These are phyloP conservation scores for Mylabris sibirica DNA, from an alignment of 2,888 invertebrate species.

Conservation along the genomic window DNA sequence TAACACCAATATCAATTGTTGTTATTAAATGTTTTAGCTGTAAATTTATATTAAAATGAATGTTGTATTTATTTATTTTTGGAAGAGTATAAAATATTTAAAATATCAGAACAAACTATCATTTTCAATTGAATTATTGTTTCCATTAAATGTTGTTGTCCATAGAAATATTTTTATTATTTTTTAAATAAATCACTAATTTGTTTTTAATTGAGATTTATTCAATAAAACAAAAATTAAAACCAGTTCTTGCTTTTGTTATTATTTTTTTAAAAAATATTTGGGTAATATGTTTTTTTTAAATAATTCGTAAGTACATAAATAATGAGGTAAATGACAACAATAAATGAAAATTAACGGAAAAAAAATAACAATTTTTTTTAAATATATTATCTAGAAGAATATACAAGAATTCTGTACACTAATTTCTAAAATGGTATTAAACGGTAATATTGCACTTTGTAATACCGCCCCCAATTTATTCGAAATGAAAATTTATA, in stretches of 20 bases:
- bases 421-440: constrained; percentile 38
- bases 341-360: constrained; percentile 5
- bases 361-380: constrained; percentile 22
- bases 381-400: constrained; percentile 32
- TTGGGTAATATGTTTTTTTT: background rate
- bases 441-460: constrained; percentile 40
- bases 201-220: background rate
- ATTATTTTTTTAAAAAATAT: background rate
- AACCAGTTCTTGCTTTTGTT: background rate
- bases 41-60: constrained; percentile 1
- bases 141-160: background rate
- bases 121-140: background rate
- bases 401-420: constrained; percentile 39
- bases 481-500: constrained; percentile 13
- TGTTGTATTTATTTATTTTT: background rate
- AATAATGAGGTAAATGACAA: constrained; percentile 14
- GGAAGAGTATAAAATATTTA: background rate
- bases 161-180: background rate
- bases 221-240: background rate
- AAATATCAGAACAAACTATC: background rate
- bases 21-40: background rate
- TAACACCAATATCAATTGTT: constrained; percentile 4
- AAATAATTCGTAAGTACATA: constrained; percentile 10
- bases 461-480: constrained; percentile 23
- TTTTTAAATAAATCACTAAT: constrained; percentile 5